Evolutionary conservation across 2,797 vertebrate species (phyloP).

Genomic region (Limnodromus scolopaceus): DNA sequence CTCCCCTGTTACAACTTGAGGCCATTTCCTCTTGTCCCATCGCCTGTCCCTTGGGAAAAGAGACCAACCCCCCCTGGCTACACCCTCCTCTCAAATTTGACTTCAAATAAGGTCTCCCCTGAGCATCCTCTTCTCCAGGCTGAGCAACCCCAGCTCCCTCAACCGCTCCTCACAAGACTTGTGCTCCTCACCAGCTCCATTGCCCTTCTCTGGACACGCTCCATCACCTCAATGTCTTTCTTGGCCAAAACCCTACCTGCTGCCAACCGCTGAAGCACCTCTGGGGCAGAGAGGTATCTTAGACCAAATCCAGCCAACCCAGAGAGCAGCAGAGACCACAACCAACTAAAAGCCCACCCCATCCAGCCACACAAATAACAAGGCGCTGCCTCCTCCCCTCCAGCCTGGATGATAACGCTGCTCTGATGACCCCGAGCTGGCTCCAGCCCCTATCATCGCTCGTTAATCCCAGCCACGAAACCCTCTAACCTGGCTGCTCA

Average conservation of each 20-base stretch:
- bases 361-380: not conserved
- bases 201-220: not conserved
- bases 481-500: not conserved
- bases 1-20: not conserved
- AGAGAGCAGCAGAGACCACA: not conserved
- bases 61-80: rapidly evolving
- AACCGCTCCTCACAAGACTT: not conserved
- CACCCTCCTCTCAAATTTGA: not conserved
- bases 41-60: not conserved
- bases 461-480: not conserved
- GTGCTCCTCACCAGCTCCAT: not conserved
- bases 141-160: not conserved
- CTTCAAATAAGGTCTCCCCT: not conserved
- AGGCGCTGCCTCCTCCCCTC: not conserved
- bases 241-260: not conserved
- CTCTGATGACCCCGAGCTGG: rapidly evolving
- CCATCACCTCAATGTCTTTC: not conserved
- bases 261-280: not conserved
- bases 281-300: not conserved
- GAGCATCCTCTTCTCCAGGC: not conserved
- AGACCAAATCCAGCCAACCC: not conserved
- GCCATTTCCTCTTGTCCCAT: not conserved
- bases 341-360: not conserved
- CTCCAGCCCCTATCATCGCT: not conserved
- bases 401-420: rapidly evolving